A percentile compares a stretch with the other conserved stretches of the same genome.
phyloP scores from a whole-genome alignment of 2,888 invertebrate genomes.

The Uropetala carovei region DNA sequence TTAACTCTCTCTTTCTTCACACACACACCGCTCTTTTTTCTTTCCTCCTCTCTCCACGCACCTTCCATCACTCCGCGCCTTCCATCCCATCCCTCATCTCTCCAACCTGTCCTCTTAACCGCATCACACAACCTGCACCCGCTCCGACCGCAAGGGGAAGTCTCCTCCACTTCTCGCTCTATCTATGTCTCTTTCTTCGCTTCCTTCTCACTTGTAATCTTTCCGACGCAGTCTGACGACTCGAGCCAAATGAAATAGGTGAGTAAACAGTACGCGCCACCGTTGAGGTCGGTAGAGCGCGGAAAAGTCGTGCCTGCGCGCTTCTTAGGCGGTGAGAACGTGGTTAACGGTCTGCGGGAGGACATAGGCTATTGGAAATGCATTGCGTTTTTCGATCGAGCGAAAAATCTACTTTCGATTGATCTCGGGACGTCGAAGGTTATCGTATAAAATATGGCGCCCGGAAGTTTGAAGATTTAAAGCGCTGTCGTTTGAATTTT shows the following conservation, averaged over 20 bases:
- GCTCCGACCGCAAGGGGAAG: constrained; percentile 18
- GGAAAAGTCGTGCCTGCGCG: constrained; percentile 47
- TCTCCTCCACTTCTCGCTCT: not conserved
- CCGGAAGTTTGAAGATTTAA: no score
- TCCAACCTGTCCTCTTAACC: constrained; percentile 13
- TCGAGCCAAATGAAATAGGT: constrained; percentile 59
- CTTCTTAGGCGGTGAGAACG: not conserved
- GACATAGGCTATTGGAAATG: not conserved
- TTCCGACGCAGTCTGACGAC: no score
- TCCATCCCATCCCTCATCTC: not conserved
- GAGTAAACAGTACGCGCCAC: constrained; percentile 55
- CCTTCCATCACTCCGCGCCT: not conserved
- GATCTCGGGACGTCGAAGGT: no score
- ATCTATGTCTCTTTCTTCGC: not conserved
- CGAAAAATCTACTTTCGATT: no score
- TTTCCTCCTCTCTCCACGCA: not conserved
- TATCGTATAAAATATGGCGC: no score
- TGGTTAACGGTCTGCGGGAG: constrained; percentile 6
- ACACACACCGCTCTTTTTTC: no score
- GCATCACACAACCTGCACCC: not conserved
- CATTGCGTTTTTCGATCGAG: not conserved
- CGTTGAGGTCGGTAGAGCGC: constrained; percentile 45
- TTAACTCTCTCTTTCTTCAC: no score
- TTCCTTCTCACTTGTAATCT: no score
- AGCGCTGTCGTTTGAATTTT: no score